A percentile compares a stretch with the other conserved stretches of the same genome.
Evolutionary conservation across 2,113 vertebrate species (phyloP).

Genomic region (Pandion haliaetus): DNA sequence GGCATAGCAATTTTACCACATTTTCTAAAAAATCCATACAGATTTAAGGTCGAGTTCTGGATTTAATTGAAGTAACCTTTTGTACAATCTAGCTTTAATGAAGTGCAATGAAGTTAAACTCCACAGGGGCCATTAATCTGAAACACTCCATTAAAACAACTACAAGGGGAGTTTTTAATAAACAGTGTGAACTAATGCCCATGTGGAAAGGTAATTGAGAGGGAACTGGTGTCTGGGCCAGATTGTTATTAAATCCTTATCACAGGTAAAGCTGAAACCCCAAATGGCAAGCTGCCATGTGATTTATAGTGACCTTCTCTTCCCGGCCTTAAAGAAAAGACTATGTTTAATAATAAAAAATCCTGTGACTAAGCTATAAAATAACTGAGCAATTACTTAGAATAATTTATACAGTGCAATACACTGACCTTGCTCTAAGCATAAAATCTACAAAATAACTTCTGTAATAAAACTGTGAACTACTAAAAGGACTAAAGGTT

Average conservation of each 20-base stretch:
- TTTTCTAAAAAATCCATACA: conserved; percentile 76
- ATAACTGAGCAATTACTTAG: conserved; percentile 84
- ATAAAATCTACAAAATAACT: conserved; percentile 84
- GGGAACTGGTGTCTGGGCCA: conserved; percentile 73
- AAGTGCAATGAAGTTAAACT: conserved; percentile 85
- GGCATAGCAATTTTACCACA: conserved; percentile 72
- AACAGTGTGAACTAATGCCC: conserved; percentile 85
- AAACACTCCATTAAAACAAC: conserved; percentile 84
- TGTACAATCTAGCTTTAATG: conserved; percentile 82
- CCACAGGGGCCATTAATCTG: conserved; percentile 81
- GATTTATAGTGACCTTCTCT: conserved; percentile 78
- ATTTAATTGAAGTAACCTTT: conserved; percentile 87
- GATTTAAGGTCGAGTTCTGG: conserved; percentile 77
- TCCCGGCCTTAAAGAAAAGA: conserved; percentile 73
- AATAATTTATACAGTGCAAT: conserved; percentile 85
- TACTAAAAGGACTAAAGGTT: conserved; percentile 80
- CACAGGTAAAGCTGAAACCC: conserved; percentile 78
- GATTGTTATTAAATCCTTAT: conserved; percentile 83
- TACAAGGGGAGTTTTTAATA: conserved; percentile 85
- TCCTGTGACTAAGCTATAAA: conserved; percentile 80
- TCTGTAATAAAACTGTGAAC: conserved; percentile 78
- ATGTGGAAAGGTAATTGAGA: conserved; percentile 86
- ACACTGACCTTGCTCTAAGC: conserved; percentile 81
- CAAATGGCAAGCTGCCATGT: conserved; percentile 73
- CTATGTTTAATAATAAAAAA: conserved; percentile 80